These are phyloP conservation scores for Crotalus viridis DNA, from an alignment of 2,113 vertebrate species.

Conservation along the genomic window DNA sequence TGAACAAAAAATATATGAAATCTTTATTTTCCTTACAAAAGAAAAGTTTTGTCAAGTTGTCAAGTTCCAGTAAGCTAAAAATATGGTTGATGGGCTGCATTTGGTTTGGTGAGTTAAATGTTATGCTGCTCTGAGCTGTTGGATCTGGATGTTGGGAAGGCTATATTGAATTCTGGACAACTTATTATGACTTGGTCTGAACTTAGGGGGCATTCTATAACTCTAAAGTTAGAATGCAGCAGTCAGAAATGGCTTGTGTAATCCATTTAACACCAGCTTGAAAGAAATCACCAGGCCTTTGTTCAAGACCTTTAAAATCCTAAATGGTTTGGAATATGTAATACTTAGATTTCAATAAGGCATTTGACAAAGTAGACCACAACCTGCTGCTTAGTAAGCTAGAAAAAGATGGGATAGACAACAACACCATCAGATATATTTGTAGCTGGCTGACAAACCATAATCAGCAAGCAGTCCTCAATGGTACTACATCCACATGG, in stretches of 20 bases:
- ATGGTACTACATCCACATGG: too few species aligned
- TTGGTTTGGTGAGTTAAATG: neutral
- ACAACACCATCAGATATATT: too few species aligned
- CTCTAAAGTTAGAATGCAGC: neutral
- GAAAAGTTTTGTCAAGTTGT: too few species aligned
- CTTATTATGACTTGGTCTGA: neutral
- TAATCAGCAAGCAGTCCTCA: too few species aligned
- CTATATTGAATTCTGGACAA: neutral
- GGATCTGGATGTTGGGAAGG: neutral
- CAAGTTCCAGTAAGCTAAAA: neutral
- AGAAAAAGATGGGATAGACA: too few species aligned
- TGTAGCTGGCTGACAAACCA: too few species aligned
- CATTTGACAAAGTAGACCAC: too few species aligned
- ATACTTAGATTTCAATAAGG: neutral
- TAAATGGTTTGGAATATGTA: neutral
- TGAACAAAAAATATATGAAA: neutral
- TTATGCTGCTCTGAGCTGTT: neutral
- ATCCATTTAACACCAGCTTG: neutral
- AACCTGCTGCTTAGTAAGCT: too few species aligned
- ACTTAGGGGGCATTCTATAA: neutral
- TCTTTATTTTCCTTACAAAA: neutral
- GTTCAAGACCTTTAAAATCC: neutral
- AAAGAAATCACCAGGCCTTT: neutral
- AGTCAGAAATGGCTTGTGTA: neutral
- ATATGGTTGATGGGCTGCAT: neutral